Evolutionary conservation across 2,797 vertebrate genomes (phyloP), one percentile per base, ranked within the genome.

Genomic region (Myiotriccus ornatus): DNA sequence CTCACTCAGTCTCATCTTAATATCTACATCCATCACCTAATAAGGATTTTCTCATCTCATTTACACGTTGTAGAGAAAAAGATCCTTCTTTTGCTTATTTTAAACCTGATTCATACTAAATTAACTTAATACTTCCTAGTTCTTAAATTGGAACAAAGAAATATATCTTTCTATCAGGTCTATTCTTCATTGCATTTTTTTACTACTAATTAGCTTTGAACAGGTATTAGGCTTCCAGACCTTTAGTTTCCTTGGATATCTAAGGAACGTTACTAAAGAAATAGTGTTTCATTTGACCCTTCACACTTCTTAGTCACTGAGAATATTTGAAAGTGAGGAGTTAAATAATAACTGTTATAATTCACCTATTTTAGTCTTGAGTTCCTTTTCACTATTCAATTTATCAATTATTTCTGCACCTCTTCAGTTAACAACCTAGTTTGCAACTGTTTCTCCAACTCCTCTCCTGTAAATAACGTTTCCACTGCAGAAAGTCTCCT

Each of bases 401-500:
- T 76, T 84, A 73, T 60, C 60, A 53, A 23, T 79, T 87, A 82
- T 73, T 95, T 89, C 69, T 84, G 69, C 2, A 12, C 35, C 75
- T 95, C 79, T 81, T 75, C 86, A 85, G 82, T 64, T 92, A 91
- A 74, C 71, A 83, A 84, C 70, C 76, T 74, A 80, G 64, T 85
- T 92, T 87, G 53, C 2, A 30, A 90, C n/a, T 92, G 75, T 41
- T 94, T 85, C 41, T 77, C 60, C 57, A 74, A 60, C 49, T 87
- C 68, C n/a, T 89, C 50, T 87, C 71, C 52, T 56, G 79, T 80
- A 96, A 96, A 94, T 89, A 94, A 93, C 4, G 6, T 49, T 91
- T 85, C 68, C 65, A 74, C 22, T 17, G 65, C 68, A 92, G 69
- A 92, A 93, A 93, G 3, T 7, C 27, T 89, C 21, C 65, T 87